A percentile compares a stretch with the other conserved stretches of the same genome.
phyloP scores from a whole-genome alignment of 2,797 vertebrate species.

The Crax fasciolata region DNA sequence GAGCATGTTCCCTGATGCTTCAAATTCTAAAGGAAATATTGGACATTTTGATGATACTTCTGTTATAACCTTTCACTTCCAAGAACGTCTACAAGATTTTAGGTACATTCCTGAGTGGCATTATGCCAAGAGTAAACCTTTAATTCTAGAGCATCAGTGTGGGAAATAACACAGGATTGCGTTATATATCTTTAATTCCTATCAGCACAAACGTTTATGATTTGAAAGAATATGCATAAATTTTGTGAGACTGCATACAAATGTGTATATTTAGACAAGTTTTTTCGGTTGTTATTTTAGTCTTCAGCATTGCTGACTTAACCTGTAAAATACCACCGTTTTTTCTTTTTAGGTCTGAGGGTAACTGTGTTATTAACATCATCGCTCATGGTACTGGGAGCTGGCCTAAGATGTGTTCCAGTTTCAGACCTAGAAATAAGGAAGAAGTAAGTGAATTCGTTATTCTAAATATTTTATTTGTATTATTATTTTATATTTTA shows the following conservation, averaged over 20 bases:
- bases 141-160: not conserved
- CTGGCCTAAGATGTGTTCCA: constrained; percentile 90
- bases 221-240: not conserved
- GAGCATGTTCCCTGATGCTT: not conserved
- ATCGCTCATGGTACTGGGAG: constrained; percentile 92
- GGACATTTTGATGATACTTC: not conserved
- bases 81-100: not conserved
- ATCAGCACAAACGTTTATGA: not conserved
- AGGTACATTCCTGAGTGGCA: accelerated
- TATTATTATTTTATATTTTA: no score
- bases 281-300: not conserved
- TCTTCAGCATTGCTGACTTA: not conserved
- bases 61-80: not conserved
- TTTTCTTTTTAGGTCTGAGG: constrained; percentile 88
- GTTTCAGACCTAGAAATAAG: constrained; percentile 86
- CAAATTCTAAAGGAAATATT: not conserved
- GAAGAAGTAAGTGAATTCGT: constrained; percentile 88
- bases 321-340: constrained; percentile 31
- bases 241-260: not conserved
- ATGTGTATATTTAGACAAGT: not conserved
- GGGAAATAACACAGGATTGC: not conserved
- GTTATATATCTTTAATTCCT: not conserved
- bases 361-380: constrained; percentile 91
- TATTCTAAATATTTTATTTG: not conserved
- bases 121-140: not conserved